Conservation (phyloP, 64 coral and sea anemone species). For the Anthopleura sola region DNA sequence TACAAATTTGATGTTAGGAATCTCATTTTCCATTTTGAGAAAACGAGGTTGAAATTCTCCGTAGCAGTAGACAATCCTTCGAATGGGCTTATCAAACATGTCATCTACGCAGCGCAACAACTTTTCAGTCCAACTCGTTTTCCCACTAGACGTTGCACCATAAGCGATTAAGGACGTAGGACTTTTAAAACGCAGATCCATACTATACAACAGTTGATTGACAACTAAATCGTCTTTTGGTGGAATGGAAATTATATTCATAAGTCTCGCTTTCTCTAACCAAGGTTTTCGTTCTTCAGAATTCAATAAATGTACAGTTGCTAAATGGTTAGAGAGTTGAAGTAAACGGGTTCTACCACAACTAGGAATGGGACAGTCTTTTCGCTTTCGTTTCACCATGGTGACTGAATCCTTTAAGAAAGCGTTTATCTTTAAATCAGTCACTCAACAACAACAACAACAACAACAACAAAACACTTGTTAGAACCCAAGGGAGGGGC, state of each 20-base stretch:
- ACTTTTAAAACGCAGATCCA: constrained; percentile 20
- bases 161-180: not conserved
- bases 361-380: constrained; percentile 6
- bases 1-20: not conserved
- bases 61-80: constrained; percentile 14
- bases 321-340: not conserved
- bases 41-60: constrained; percentile 22
- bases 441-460: no score
- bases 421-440: not conserved
- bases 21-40: not conserved
- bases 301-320: not conserved
- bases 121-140: constrained; percentile 12
- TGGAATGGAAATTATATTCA: not conserved
- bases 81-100: constrained; percentile 1
- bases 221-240: not conserved
- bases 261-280: not conserved
- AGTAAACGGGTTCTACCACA: not conserved
- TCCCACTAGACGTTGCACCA: constrained; percentile 5
- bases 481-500: not conserved
- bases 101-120: not conserved
- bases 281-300: constrained; percentile 12
- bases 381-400: constrained; percentile 7
- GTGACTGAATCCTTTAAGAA: not conserved
- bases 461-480: not conserved
- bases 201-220: not conserved